These are phyloP conservation scores for Patella vulgata DNA, from an alignment of 1,140 invertebrate genomes.

Conservation along the genomic window DNA sequence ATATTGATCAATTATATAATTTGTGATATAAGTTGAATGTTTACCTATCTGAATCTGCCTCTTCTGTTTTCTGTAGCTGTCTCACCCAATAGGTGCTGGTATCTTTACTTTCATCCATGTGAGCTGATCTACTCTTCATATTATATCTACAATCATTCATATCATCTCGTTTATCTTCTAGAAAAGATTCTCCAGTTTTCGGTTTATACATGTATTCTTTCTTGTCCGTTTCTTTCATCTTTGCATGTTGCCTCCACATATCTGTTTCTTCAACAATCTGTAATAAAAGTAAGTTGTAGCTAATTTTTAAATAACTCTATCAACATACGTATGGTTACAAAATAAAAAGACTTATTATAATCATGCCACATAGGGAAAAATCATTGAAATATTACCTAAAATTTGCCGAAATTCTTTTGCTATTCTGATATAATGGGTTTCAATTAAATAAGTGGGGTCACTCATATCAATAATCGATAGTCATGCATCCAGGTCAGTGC, in stretches of 20 bases:
- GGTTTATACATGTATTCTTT: conserved; percentile 15
- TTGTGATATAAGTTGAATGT: too few species aligned
- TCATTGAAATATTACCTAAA: too few species aligned
- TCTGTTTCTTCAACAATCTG: conserved; percentile 64
- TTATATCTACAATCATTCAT: conserved; percentile 28
- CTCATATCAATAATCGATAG: too few species aligned
- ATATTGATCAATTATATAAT: too few species aligned
- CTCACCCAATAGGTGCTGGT: conserved; percentile 33
- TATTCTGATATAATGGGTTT: too few species aligned
- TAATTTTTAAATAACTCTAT: background rate
- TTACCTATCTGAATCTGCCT: conserved; percentile 44
- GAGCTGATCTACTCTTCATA: conserved; percentile 28
- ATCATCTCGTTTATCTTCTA: conserved; percentile 33
- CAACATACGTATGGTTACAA: background rate
- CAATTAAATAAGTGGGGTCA: too few species aligned
- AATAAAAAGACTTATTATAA: too few species aligned
- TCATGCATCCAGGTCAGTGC: too few species aligned
- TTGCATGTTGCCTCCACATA: conserved; percentile 61
- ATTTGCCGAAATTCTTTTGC: too few species aligned
- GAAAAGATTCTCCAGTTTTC: conserved; percentile 40
- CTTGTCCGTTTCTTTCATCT: conserved; percentile 30
- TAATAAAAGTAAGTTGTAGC: conserved; percentile 4
- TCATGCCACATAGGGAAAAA: too few species aligned
- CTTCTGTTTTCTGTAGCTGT: conserved; percentile 46
- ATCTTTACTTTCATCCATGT: conserved; percentile 38